A percentile compares a stretch with the other conserved stretches of the same genome.
These are phyloP conservation scores for Orchesellides sinensis DNA, from an alignment of 2,888 invertebrate genomes.

Conservation along the genomic window DNA sequence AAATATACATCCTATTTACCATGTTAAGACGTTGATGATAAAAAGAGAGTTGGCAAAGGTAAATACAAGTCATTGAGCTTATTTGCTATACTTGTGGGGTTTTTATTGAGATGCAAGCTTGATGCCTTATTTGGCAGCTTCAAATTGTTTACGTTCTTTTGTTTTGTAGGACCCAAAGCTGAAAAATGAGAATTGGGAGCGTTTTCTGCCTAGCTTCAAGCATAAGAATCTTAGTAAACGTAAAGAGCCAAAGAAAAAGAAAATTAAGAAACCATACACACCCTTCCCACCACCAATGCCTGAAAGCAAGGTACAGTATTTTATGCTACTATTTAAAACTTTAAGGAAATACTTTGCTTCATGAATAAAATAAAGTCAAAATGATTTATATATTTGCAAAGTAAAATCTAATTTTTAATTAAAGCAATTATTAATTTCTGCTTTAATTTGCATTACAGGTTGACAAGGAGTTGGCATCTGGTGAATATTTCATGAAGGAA, in stretches of 20 bases:
- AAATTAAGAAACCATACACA: conserved; percentile 94
- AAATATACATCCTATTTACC: conserved; percentile 99
- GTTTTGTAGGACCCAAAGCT: conserved; percentile 85
- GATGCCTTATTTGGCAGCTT: neutral
- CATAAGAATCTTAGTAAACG: conserved; percentile 91
- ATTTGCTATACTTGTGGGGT: too few species aligned
- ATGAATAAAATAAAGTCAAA: too few species aligned
- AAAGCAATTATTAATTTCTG: conserved; percentile 9
- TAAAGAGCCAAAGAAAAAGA: conserved; percentile 92
- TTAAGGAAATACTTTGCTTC: neutral
- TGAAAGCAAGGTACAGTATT: conserved; percentile 92
- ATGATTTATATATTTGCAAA: neutral
- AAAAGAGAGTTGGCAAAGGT: conserved; percentile 93
- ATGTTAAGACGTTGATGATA: conserved; percentile 98
- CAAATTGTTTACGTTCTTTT: neutral
- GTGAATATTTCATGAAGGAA: conserved; percentile 97
- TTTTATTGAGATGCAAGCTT: too few species aligned
- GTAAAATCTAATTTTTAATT: neutral
- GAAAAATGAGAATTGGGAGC: conserved; percentile 96
- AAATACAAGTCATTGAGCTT: neutral
- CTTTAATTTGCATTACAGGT: conserved; percentile 54
- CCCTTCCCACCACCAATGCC: conserved; percentile 97
- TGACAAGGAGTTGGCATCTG: conserved; percentile 94
- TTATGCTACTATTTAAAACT: too few species aligned
- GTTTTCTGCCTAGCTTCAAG: conserved; percentile 96